Conservation (phyloP, 1,140 invertebrate genomes). For the Bombus turneri region DNA sequence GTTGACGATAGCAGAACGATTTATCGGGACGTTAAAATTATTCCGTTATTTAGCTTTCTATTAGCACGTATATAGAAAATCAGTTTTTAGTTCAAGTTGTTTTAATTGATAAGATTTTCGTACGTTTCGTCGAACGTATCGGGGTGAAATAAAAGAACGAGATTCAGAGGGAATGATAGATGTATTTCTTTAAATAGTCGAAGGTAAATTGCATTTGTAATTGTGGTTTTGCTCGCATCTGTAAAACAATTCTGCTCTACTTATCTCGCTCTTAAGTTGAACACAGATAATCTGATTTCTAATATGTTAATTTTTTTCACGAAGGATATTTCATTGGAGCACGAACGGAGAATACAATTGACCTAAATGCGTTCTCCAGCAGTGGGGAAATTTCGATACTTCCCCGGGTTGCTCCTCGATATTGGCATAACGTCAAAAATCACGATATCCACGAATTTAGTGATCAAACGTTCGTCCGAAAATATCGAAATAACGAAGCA, state of each 20-base stretch:
- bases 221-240: background rate
- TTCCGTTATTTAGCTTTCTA: slow-evolving; percentile 39
- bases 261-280: background rate
- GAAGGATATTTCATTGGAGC: slow-evolving; percentile 12
- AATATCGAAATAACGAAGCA: slow-evolving; percentile 16
- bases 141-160: background rate
- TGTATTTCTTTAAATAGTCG: background rate
- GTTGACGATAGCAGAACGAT: slow-evolving; percentile 39
- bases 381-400: background rate
- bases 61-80: background rate
- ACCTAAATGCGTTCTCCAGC: slow-evolving; percentile 24
- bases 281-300: slow-evolving; percentile 11
- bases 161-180: background rate
- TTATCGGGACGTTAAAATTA: slow-evolving; percentile 26
- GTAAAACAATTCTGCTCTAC: background rate
- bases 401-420: background rate
- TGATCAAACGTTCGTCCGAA: background rate
- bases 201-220: background rate
- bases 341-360: slow-evolving; percentile 2
- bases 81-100: background rate
- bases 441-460: background rate
- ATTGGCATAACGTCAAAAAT: background rate
- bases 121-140: background rate
- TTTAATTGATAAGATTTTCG: background rate
- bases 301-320: slow-evolving; percentile 9